Conservation (phyloP, 2,113 vertebrate species). For the Salvelinus namaycush region DNA sequence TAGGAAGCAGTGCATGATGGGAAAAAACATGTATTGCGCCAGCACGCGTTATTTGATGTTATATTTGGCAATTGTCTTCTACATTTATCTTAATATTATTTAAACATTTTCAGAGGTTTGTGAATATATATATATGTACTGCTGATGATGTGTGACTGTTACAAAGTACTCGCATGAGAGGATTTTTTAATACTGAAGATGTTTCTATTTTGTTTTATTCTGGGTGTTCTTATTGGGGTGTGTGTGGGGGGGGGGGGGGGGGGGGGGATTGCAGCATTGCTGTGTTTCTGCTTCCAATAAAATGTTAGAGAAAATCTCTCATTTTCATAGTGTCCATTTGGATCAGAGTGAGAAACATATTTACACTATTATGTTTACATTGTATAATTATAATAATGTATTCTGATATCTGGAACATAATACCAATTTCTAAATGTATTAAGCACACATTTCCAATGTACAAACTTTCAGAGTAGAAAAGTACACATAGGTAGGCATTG, state of each 20-base stretch:
- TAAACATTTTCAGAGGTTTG: conserved; percentile 79
- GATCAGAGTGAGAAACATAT: not conserved
- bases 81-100: conserved; percentile 67
- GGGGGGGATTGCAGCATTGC: conserved; percentile 62
- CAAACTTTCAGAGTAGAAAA: not conserved
- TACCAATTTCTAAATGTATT: no score
- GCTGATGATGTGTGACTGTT: conserved; percentile 78
- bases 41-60: conserved; percentile 78
- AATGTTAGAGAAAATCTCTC: conserved; percentile 39
- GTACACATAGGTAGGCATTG: not conserved
- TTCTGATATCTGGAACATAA: not conserved
- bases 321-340: not conserved
- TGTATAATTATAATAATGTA: not conserved
- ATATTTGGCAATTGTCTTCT: conserved; percentile 65
- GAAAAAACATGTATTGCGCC: conserved; percentile 67
- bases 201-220: conserved; percentile 76
- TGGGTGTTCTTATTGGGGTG: conserved; percentile 72
- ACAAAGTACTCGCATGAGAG: conserved; percentile 78
- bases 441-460: no score
- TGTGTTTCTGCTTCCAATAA: conserved; percentile 81
- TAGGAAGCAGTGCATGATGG: conserved; percentile 76
- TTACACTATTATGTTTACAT: not conserved
- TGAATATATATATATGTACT: conserved; percentile 83
- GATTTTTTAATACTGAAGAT: conserved; percentile 78
- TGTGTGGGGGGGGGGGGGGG: not conserved